Base-by-base conservation (phyloP, 2,888 invertebrate species). In the Scaptomyza flava region DNA sequence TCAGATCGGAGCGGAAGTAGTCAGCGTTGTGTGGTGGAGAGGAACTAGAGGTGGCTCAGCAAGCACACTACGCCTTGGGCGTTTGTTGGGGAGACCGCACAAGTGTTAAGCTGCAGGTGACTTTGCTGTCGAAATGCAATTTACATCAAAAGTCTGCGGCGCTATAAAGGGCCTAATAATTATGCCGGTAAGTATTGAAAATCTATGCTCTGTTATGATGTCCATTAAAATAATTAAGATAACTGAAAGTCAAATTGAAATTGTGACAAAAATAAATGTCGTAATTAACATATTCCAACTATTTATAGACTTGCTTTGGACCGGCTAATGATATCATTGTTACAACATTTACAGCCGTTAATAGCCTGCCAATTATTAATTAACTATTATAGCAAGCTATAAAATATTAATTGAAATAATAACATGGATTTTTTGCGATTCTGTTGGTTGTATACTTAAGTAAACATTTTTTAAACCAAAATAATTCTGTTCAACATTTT, bases 41-140 rank as follows among this genome's bases (percentile, higher is more conserved):
- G 30, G 14, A 23, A 47, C 61, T 59, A 45, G 45, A 23, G 58
- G 11, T 12, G 34, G 12, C 34, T 12, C 34, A 34, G 5, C 6
- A 12, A 6, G 12, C 12, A 12, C 34, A 34, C 12, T 34, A 34
- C 23, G 53, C 62, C 23, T 46, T 38, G 46, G 27, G 27, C 9
- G 41, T 41, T 45, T 17, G 54, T 14, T 38, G 34, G n/a, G 59
- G 77, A 73, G 64, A 68, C 78, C 75, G 41, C 63, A 66, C 80
- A 79, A 76, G 77, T 76, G 72, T 76, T 76, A 72, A 71, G 79
- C 80, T 57, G 20, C 46, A 20, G 38, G 38, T 54, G 65, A 23
- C 63, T 51, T 17, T n/a, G 43, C 45, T 30, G n/a, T 17, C 14
- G 12, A 5, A 50, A 34, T 61, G 46, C 27, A 41, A 31, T 31